Base-by-base conservation (phyloP, 2,888 invertebrate genomes). In the Microctonus aethiopoides region DNA sequence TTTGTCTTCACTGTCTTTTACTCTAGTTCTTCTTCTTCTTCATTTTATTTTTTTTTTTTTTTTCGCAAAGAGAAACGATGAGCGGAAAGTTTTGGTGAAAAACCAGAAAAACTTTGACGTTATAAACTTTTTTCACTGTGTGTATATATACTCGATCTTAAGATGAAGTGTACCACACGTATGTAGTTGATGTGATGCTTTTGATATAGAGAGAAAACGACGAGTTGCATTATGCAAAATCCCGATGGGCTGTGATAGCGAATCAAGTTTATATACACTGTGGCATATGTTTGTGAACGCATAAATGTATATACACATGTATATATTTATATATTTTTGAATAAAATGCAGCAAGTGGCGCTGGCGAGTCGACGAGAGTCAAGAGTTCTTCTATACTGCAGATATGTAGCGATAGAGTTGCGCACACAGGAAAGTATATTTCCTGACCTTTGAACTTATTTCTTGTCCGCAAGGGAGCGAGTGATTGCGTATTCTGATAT, bases 161-260 rank as follows among this genome's bases (percentile, higher is more conserved):
- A 41, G 36, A 70, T 65, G 65, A 60, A 70, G 60, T 70, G 20
- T 13, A 54, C 11, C 20, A 7, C 10, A 13, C 16, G 24, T 24
- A 36, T 22, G 36, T 52, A 26, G 29, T n/a, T 29, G 36, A 52
- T n/a, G 11, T 9, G 9, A 16, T 26, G 54, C 20, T 61, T 60
- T 34, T 13, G n/a, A 24, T 22, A 51, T 52, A 67, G 5, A 57
- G 39, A 39, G 24, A 62, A 13, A 63, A 26, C 16, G 54, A 65
- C 69, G 36, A 54, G 60, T 60, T 51, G 46, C 60, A 70, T 70
- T 70, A 70, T 70, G 69, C 60, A 70, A 70, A 70, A 65, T 65
- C 32, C 65, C 32, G 52, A 51, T 59, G 39, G 46, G 51, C 41
- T 61, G 54, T 64, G 60, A 70, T 65, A 39, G 65, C 41, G 54